Base-by-base conservation (phyloP, 2,888 invertebrate species). In the Periphyllus acericola region DNA sequence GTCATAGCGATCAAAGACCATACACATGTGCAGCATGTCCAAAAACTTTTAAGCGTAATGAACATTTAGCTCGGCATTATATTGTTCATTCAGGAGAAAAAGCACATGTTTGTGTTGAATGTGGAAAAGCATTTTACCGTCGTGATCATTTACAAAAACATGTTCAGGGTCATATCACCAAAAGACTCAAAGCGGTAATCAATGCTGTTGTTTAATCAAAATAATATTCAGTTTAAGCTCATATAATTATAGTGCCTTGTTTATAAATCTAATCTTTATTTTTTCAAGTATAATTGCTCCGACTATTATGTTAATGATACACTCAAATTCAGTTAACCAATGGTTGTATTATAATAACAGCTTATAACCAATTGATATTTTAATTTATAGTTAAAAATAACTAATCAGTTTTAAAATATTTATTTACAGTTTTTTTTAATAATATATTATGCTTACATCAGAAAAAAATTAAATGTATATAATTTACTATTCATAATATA, bases 81-180 rank as follows among this genome's bases (percentile, higher is more conserved):
- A 92, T 92, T 8, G 93, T 93, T 87, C 93, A 93, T 89, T 92
- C 93, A 0, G 93, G 93, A 4, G 92, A 92, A 89, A 93, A 93
- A 89, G 92, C 88, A 52, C 90, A 90, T 84, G 89, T 90, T 34
- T 90, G 90, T 88, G 90, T 91, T 14, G 92, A 92, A 52, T 93
- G 93, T 90, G 92, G 92, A 25, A 93, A 93, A 89, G 92, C 92
- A 0, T 93, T 93, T 89, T 92, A 92, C 32, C 91, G 93, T 11
- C 93, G 92, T 89, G 93, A 93, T 90, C 93, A 93, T 89, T 90
- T 93, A 66, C 92, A 92, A 83, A 93, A 93, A 89, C 93, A 93
- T 89, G 90, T 92, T 8, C 92, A 92, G 89, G 92, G 92, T 4
- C 93, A 93, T 89, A 90, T 92, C 34, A 92, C 90, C 60, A 90